phyloP scores from a whole-genome alignment of 2,113 vertebrate genomes.

The Menidia beryllina region DNA sequence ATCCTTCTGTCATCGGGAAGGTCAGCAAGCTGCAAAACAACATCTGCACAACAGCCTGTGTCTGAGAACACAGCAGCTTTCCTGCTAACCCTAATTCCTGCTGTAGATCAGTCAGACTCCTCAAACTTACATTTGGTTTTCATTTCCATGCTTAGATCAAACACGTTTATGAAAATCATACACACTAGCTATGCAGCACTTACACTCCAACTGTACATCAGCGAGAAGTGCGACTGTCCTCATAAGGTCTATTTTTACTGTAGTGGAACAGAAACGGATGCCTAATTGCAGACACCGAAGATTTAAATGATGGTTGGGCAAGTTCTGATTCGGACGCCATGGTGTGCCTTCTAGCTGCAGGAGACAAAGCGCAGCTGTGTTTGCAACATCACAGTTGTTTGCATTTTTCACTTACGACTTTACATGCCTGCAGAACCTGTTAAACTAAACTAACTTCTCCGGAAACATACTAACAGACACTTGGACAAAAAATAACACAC shows the following conservation, averaged over 20 bases:
- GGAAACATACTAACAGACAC: slow-evolving; percentile 5
- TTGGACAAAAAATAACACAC: neutral
- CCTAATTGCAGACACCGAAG: slow-evolving; percentile 40
- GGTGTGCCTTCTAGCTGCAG: slow-evolving; percentile 11
- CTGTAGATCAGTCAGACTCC: slow-evolving; percentile 10
- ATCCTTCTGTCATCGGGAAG: neutral
- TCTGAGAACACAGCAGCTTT: slow-evolving; percentile 57
- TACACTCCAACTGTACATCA: neutral
- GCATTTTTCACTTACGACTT: slow-evolving; percentile 20
- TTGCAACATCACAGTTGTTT: slow-evolving; percentile 49
- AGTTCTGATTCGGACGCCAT: slow-evolving; percentile 8
- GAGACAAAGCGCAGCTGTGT: slow-evolving; percentile 8
- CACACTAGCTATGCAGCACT: neutral
- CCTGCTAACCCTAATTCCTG: slow-evolving; percentile 21
- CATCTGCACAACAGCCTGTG: slow-evolving; percentile 5
- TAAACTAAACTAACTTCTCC: slow-evolving; percentile 19
- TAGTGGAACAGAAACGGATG: neutral
- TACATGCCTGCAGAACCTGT: slow-evolving; percentile 12
- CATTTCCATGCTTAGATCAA: slow-evolving; percentile 25
- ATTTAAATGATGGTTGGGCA: slow-evolving; percentile 34
- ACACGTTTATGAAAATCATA: slow-evolving; percentile 28
- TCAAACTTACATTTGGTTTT: neutral
- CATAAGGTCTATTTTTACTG: neutral
- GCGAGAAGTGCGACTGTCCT: neutral
- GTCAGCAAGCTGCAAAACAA: neutral